Conservation (phyloP, 2,113 vertebrate genomes). For the Hypanus sabinus region DNA sequence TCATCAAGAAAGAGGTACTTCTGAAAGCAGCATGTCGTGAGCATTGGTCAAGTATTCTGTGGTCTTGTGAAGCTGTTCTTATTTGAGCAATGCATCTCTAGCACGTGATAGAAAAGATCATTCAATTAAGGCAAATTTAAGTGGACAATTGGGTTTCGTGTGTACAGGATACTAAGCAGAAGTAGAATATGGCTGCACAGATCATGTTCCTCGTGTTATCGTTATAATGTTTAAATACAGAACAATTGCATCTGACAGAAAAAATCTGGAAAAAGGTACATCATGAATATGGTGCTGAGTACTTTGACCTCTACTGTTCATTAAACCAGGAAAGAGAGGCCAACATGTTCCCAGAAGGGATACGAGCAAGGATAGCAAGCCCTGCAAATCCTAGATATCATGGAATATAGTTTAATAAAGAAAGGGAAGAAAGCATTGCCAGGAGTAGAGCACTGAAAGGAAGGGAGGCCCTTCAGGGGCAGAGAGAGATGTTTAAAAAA, state of each 20-base stretch:
- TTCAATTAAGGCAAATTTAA: not conserved
- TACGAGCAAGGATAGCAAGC: too few relatives aligned
- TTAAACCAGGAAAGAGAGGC: too few relatives aligned
- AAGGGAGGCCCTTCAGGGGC: too few relatives aligned
- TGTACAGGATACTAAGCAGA: not conserved
- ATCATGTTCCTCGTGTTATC: not conserved
- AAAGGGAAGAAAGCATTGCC: too few relatives aligned
- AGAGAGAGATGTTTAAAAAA: too few relatives aligned
- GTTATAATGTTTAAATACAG: not conserved
- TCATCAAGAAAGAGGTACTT: not conserved
- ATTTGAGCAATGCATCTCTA: not conserved
- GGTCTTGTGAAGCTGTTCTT: not conserved
- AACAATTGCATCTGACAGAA: not conserved
- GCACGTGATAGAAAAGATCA: not conserved
- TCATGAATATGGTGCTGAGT: not conserved
- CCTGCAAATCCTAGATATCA: too few relatives aligned
- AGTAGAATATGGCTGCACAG: not conserved
- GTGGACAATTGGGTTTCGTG: not conserved
- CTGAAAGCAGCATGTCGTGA: not conserved
- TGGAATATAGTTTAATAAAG: too few relatives aligned
- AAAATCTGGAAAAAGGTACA: not conserved
- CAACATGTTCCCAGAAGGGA: too few relatives aligned
- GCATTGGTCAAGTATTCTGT: not conserved
- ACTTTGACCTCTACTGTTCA: not conserved
- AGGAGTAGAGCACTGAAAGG: too few relatives aligned